Percentiles rank a stretch among this genome's conserved stretches.
phyloP scores from a whole-genome alignment of 2,113 vertebrate genomes.

The Epinephelus fuscoguttatus region DNA sequence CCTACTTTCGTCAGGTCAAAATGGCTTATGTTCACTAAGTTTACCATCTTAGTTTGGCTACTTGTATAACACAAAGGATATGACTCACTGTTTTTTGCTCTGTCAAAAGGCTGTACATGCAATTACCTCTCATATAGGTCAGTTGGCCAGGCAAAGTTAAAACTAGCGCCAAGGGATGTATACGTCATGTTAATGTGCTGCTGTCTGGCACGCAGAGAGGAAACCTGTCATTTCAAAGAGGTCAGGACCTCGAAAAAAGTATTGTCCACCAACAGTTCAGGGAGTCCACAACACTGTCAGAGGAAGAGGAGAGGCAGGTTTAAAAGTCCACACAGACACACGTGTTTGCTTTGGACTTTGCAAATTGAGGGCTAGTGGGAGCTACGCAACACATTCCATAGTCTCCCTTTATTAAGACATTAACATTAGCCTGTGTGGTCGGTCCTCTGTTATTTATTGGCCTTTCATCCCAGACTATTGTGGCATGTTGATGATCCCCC shows the following conservation, averaged over 20 bases:
- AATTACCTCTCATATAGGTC: neutral
- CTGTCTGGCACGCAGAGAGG: conserved; percentile 5
- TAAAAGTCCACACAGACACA: neutral
- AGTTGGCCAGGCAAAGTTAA: neutral
- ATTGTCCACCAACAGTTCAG: neutral
- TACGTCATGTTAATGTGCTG: conserved; percentile 14
- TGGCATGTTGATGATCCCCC: conserved; percentile 41
- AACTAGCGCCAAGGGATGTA: neutral
- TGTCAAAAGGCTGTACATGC: neutral
- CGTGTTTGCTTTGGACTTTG: too few species aligned
- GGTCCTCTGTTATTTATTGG: conserved; percentile 23
- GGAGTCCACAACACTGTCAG: neutral
- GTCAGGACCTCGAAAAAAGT: neutral
- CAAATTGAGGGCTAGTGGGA: neutral
- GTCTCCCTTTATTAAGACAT: conserved; percentile 10
- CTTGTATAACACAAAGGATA: neutral
- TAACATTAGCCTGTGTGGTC: neutral
- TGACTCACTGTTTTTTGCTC: neutral
- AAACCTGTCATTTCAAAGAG: conserved; percentile 3
- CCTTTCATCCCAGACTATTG: conserved; percentile 28
- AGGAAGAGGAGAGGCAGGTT: neutral
- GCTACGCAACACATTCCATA: neutral
- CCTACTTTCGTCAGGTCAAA: too few species aligned
- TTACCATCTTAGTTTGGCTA: neutral
- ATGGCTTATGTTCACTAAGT: too few species aligned